These are phyloP conservation scores for Chrysolina oricalcia DNA, from an alignment of 2,888 invertebrate species.

Conservation along the genomic window DNA sequence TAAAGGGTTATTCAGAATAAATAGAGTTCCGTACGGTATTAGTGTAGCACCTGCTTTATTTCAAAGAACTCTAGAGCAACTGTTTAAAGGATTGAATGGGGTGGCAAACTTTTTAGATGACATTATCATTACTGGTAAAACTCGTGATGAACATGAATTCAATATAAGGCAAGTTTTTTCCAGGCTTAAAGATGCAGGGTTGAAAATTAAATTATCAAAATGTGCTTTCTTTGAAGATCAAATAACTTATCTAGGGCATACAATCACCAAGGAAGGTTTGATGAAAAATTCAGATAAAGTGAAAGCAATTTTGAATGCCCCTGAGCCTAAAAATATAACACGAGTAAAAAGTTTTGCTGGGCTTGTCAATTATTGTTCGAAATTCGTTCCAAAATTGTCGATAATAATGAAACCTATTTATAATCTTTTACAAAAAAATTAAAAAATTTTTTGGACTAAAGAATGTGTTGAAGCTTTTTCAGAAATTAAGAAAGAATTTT, in stretches of 20 bases:
- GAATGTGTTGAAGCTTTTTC: constrained; percentile 45
- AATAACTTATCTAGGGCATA: constrained; percentile 63
- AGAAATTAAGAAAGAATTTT: constrained; percentile 43
- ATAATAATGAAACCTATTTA: constrained; percentile 42
- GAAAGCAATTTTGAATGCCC: constrained; percentile 47
- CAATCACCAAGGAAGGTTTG: constrained; percentile 51
- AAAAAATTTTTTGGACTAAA: constrained; percentile 44
- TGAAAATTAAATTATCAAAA: constrained; percentile 61
- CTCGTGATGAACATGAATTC: constrained; percentile 52
- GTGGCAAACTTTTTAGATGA: constrained; percentile 63
- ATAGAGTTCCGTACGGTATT: constrained; percentile 65
- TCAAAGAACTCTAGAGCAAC: constrained; percentile 63
- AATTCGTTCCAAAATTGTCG: constrained; percentile 43
- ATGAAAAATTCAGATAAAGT: constrained; percentile 45
- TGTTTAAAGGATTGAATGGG: constrained; percentile 59
- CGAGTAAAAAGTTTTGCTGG: constrained; percentile 40
- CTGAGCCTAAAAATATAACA: constrained; percentile 16
- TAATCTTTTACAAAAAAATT: constrained; percentile 45
- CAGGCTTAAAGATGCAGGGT: constrained; percentile 54
- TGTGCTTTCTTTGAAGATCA: constrained; percentile 63
- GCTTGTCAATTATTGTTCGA: constrained; percentile 44
- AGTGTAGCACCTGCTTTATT: constrained; percentile 65
- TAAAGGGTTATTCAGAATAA: constrained; percentile 63
- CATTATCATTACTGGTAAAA: constrained; percentile 59
- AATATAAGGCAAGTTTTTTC: constrained; percentile 56